Evolutionary conservation across 2,888 invertebrate genomes (phyloP).

Genomic region (Blastobasis adustella): DNA sequence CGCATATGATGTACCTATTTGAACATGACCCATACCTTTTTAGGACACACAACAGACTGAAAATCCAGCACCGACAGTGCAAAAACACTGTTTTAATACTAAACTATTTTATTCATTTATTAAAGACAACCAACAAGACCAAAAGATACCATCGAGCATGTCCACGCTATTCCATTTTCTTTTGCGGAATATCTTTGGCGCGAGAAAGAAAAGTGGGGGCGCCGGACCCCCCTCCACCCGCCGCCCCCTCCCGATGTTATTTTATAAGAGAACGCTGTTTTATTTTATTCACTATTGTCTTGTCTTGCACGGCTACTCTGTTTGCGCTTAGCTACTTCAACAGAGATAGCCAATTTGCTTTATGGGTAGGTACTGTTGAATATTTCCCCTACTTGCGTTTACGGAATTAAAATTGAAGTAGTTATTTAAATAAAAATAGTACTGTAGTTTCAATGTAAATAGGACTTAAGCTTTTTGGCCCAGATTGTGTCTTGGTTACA

Average conservation of each 20-base stretch:
- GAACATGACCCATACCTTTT: not conserved
- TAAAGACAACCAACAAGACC: not conserved
- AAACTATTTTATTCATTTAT: not conserved
- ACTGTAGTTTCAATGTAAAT: no score
- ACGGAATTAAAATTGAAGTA: no score
- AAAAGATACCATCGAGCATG: slow-evolving; percentile 7
- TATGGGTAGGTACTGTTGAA: no score
- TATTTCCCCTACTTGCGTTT: no score
- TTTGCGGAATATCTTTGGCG: slow-evolving; percentile 39
- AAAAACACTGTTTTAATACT: not conserved
- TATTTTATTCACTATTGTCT: slow-evolving; percentile 35
- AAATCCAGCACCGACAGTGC: not conserved
- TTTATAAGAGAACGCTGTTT: slow-evolving; percentile 34
- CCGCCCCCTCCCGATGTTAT: slow-evolving; percentile 14
- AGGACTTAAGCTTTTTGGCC: no score
- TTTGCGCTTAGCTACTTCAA: not conserved
- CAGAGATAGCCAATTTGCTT: not conserved
- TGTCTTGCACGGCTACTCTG: not conserved
- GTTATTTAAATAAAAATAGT: no score
- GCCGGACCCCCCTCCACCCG: slow-evolving; percentile 18
- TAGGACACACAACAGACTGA: not conserved
- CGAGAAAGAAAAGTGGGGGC: slow-evolving; percentile 43
- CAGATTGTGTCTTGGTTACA: no score
- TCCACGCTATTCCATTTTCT: slow-evolving; percentile 28
- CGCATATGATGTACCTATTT: not conserved